Conservation (phyloP, 30 jellyfish, hydroid and myxozoan genomes). For the Calvadosia cruxmelitensis region DNA sequence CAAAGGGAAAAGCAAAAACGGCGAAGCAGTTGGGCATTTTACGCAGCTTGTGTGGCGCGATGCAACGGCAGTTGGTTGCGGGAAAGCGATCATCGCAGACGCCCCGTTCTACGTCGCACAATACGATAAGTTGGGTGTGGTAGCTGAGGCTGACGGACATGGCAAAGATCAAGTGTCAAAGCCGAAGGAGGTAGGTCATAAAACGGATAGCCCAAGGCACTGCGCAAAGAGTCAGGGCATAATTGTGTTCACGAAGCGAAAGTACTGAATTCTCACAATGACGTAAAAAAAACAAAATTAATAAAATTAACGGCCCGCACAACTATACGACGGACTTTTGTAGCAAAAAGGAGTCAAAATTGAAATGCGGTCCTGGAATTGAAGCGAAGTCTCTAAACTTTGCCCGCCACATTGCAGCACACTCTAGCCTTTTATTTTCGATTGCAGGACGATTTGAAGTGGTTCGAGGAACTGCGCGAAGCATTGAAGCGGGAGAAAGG, state of each 20-base stretch:
- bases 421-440: not conserved
- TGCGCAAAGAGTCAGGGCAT: no score
- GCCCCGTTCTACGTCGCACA: constrained; percentile 69
- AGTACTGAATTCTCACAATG: no score
- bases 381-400: no score
- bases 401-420: no score
- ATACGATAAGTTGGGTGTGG: constrained; percentile 47
- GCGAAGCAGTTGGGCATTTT: constrained; percentile 53
- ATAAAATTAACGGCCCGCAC: no score
- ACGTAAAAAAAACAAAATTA: no score
- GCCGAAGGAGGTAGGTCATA: constrained; percentile 39
- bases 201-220: no score
- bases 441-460: constrained; percentile 26
- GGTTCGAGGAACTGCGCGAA: constrained; percentile 45
- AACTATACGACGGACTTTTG: no score
- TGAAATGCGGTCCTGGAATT: no score
- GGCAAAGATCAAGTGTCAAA: constrained; percentile 33
- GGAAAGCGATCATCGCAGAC: constrained; percentile 32
- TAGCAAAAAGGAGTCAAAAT: no score
- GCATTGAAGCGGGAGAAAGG: constrained; percentile 22
- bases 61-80: constrained; percentile 57
- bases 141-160: constrained; percentile 14
- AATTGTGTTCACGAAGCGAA: no score
- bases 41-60: constrained; percentile 62
- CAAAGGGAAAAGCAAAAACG: constrained; percentile 45